A percentile compares a stretch with the other conserved stretches of the same genome.
Evolutionary conservation across 2,797 vertebrate genomes (phyloP).

Genomic region (Enteromius radiatus): DNA sequence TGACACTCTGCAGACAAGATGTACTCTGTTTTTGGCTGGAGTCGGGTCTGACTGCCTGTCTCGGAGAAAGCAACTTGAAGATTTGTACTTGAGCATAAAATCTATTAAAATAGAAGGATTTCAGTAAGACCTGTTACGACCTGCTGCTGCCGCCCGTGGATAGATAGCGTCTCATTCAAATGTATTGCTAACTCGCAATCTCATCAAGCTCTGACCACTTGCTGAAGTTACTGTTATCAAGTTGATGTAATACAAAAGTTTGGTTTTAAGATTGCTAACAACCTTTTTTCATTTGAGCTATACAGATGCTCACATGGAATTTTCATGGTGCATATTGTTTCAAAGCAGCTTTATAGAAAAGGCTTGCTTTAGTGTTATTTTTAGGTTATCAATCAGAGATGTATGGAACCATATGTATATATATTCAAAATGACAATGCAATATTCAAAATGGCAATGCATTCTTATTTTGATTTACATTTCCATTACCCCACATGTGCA

Average conservation of each 20-base stretch:
- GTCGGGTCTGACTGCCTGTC: conserved; percentile 33
- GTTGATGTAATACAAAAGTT: conserved; percentile 2
- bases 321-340: neutral
- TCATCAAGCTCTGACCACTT: neutral
- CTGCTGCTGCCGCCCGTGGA: neutral
- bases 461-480: too few relatives aligned
- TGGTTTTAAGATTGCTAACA: neutral
- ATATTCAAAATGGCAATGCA: too few relatives aligned
- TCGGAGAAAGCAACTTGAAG: conserved; percentile 28
- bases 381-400: neutral
- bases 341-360: neutral
- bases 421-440: too few relatives aligned
- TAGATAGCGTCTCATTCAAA: conserved; percentile 11
- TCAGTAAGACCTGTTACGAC: conserved; percentile 35
- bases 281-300: neutral
- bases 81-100: conserved; percentile 31
- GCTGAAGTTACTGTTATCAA: conserved; percentile 3
- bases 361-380: neutral
- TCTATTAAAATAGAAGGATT: conserved; percentile 34
- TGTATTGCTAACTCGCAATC: conserved; percentile 26
- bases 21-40: conserved; percentile 38
- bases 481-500: too few relatives aligned
- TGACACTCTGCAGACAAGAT: conserved; percentile 56
- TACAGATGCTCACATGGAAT: neutral
- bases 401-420: too few relatives aligned